Evolutionary conservation across 64 coral and sea anemone genomes (phyloP), one percentile per base, ranked within the genome.

Genomic region (Dendrophyllia cribrosa): DNA sequence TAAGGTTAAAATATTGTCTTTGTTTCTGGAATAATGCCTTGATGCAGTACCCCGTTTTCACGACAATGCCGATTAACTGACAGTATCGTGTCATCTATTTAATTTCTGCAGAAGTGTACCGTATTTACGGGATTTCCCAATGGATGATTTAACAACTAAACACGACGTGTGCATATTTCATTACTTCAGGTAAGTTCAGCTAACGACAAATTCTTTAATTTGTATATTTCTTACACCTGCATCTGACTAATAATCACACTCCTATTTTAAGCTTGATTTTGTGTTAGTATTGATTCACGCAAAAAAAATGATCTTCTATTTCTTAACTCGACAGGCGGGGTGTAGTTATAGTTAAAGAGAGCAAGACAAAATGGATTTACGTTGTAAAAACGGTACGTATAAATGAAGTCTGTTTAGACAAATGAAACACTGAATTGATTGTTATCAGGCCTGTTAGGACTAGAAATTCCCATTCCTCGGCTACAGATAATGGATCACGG

Each of bases 351-450:
- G 93, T 98, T 13, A 89, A 95, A 78, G 90, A 98, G 12, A 98
- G 96, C 60, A 95, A 95, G 58, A 95, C 96, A 1, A 94, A 98
- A 55, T 98, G 96, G 96, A 98, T 98, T 45, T 98, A 98, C 66
- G 51, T 98, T 6, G 87, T 95, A 43, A 98, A 98, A 89, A 91
- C 89, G 58, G 96, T 98, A 83, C 22, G 93, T 78, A 66, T 58
- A 34, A 8, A 10, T 46, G 2, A 9, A 43, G 0, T 17, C 5
- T 13, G 6, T 43, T 15, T 13, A 44, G 12, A 51, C 17, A 11
- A 19, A 51, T 3, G 16, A 76, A 19, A 76, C 6, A 51, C 0
- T 17, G 3, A 76, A 49, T 50, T 49, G 2, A 51, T 9, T 19
- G 1, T 34, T 34, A 34, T 34, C 34, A 34, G 34, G 34, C 34